Percentiles rank a stretch among this genome's conserved stretches.
These are phyloP conservation scores for Dolichallabes microphthalmus DNA, from an alignment of 2,113 vertebrate genomes.

Conservation along the genomic window DNA sequence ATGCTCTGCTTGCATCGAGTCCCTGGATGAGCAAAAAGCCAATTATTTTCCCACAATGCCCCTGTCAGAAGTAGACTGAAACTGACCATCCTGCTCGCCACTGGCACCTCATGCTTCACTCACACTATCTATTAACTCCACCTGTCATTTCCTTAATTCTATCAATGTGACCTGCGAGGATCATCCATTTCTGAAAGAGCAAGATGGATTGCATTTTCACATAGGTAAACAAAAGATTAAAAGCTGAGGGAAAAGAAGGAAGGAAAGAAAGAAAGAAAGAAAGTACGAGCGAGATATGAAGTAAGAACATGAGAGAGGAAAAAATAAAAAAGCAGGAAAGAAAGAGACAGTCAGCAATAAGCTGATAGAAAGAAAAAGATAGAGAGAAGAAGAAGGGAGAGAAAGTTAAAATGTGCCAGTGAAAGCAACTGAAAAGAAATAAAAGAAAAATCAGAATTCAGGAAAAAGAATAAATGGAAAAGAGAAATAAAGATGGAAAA, in stretches of 20 bases:
- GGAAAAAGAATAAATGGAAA: neutral
- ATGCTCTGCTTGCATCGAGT: slow-evolving; percentile 64
- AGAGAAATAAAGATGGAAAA: neutral
- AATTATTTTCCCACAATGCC: slow-evolving; percentile 75
- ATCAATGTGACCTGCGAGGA: slow-evolving; percentile 73
- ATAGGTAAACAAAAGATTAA: slow-evolving; percentile 27
- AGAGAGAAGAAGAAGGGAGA: neutral
- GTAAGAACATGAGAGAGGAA: neutral
- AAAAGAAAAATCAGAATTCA: too few species aligned
- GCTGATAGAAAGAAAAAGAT: neutral
- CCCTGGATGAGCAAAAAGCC: slow-evolving; percentile 66
- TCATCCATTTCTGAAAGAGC: slow-evolving; percentile 65
- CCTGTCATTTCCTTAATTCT: slow-evolving; percentile 78
- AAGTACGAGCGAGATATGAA: neutral
- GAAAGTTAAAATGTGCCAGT: neutral
- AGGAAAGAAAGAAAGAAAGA: neutral
- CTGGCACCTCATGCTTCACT: slow-evolving; percentile 68
- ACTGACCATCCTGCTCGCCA: slow-evolving; percentile 66
- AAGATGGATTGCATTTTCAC: slow-evolving; percentile 72
- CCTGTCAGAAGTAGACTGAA: slow-evolving; percentile 74
- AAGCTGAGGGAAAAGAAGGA: neutral
- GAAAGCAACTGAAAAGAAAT: neutral
- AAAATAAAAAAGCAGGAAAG: neutral
- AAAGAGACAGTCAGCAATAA: neutral
- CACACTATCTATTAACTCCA: slow-evolving; percentile 71